Conservation (phyloP, 2,113 vertebrate species). For the Vombatus ursinus region DNA sequence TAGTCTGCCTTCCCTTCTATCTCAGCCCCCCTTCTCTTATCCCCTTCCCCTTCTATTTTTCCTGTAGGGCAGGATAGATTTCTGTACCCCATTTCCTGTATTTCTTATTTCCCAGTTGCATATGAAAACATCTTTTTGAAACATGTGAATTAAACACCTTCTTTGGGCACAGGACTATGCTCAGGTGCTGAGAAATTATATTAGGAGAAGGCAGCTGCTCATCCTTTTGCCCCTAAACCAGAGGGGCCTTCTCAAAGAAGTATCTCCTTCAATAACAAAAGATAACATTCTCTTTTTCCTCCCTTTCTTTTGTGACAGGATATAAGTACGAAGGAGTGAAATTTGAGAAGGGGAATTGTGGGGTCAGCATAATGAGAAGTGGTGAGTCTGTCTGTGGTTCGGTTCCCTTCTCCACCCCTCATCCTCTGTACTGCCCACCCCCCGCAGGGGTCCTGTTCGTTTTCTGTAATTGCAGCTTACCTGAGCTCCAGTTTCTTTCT, state of each 20-base stretch:
- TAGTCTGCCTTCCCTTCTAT: too few species aligned
- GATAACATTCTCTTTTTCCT: conserved; percentile 57
- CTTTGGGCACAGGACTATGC: too few species aligned
- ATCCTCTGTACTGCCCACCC: neutral
- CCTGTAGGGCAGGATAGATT: too few species aligned
- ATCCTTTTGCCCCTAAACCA: conserved; percentile 40
- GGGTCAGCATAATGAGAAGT: conserved; percentile 99
- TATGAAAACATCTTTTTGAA: too few species aligned
- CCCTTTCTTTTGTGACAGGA: conserved; percentile 81
- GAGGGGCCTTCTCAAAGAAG: conserved; percentile 46
- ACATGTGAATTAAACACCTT: neutral
- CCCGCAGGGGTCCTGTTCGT: neutral
- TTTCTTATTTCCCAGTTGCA: too few species aligned
- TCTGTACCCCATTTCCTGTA: too few species aligned
- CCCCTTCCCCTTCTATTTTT: too few species aligned
- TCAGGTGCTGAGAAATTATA: neutral
- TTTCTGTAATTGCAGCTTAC: conserved; percentile 37
- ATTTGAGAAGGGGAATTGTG: conserved; percentile 99
- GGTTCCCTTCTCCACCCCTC: too few species aligned
- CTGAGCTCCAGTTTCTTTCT: conserved; percentile 38
- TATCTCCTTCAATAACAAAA: conserved; percentile 42
- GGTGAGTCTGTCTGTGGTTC: conserved; percentile 84
- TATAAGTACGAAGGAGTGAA: conserved; percentile 98
- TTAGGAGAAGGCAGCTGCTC: conserved; percentile 31
- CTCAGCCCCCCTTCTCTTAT: too few species aligned